Evolutionary conservation across 2,888 invertebrate genomes (phyloP).

Genomic region (Thysanoteuthis rhombus): DNA sequence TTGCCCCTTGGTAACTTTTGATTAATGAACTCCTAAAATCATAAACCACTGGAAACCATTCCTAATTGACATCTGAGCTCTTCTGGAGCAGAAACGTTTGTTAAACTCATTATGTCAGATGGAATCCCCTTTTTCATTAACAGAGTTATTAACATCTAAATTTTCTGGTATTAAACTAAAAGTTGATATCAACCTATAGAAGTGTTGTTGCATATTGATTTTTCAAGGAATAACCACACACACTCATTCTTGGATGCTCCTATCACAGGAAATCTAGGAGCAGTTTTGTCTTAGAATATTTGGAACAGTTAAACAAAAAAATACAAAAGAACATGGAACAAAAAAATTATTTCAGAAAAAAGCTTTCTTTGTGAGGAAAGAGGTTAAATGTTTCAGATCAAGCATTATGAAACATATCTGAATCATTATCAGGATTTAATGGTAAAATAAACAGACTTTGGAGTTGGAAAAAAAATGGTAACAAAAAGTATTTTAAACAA

Average conservation of each 20-base stretch:
- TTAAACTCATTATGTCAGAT: too few species aligned
- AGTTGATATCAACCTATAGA: too few species aligned
- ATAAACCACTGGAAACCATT: too few species aligned
- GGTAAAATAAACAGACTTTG: background rate
- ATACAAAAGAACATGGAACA: background rate
- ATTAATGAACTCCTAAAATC: too few species aligned
- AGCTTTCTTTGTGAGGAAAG: background rate
- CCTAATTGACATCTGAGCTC: too few species aligned
- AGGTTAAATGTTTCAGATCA: background rate
- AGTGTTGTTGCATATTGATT: background rate
- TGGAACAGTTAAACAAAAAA: background rate
- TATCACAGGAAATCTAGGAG: background rate
- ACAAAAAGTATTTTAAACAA: background rate
- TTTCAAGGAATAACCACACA: background rate
- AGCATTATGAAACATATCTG: background rate
- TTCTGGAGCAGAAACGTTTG: too few species aligned
- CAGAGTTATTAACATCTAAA: too few species aligned
- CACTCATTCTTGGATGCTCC: background rate
- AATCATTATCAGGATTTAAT: background rate
- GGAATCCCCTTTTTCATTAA: too few species aligned
- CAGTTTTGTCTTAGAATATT: background rate
- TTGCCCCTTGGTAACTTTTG: too few species aligned
- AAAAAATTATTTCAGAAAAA: background rate
- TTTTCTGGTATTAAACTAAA: too few species aligned
- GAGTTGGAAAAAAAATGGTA: background rate